Base-by-base conservation (phyloP, 2,888 invertebrate species). In the Shargacucullia verbasci region DNA sequence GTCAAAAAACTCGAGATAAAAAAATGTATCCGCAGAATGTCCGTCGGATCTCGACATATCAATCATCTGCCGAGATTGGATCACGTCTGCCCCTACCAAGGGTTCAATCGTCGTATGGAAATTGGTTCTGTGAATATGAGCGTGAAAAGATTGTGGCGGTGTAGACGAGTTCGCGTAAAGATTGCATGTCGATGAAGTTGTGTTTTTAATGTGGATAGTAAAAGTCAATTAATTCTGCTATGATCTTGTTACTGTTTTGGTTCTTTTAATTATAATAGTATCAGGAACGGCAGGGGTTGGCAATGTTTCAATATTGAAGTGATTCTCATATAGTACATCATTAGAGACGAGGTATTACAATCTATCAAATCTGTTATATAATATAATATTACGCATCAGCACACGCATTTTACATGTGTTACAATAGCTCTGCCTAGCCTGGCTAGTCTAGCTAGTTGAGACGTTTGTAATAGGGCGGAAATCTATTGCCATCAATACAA, bases 11-110 rank as follows among this genome's bases (percentile, higher is more conserved):
- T 71, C 66, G 74, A 80, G 79, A 82, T 84, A 84, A 86, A 87
- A 86, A 73, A 73, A 68, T 58, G 71, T 57, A 60, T 63, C 63
- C 59, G 57, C 56, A 82, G 81, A 76, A 80, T 75, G 74, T 70
- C 72, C 72, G 66, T 48, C 70, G 62, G 72, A 60, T 63, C 76
- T 67, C 76, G 74, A 79, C 81, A 69, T 84, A 88, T 89, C 88
- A 85, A 87, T 89, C 87, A 87, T 79, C 70, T 66, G 59, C 70
- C 54, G 81, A 82, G 84, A 87, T 86, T 86, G 87, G 81, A 85
- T 86, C 86, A 86, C 85, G 85, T 85, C 76, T 70, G 68, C 53
- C 59, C 60, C 65, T 70, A 63, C 70, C 67, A 69, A 47, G 57
- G 61, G 60, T 55, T 53, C 66, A 56, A 66, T 67, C 39, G 66